These are phyloP conservation scores for Heteromyza rotundicornis DNA, from an alignment of 2,888 invertebrate genomes.

Conservation along the genomic window DNA sequence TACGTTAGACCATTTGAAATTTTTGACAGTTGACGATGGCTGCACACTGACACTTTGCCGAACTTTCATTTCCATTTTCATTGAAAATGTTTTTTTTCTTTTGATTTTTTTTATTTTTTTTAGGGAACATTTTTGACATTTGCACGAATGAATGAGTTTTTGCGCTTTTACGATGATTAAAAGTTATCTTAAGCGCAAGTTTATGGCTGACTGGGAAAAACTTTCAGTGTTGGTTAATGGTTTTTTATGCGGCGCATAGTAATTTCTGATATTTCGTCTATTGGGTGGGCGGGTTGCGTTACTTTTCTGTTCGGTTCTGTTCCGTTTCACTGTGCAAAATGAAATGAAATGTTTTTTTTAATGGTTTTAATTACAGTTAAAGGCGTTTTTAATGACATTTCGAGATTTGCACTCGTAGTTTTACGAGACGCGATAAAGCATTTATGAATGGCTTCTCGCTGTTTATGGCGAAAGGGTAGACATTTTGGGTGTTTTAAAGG, in stretches of 20 bases:
- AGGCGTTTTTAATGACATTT: conserved; percentile 33
- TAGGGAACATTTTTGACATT: not conserved
- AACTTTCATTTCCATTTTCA: not conserved
- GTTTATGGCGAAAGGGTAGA: no score
- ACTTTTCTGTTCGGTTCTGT: no score
- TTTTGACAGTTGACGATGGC: not conserved
- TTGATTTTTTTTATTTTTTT: not conserved
- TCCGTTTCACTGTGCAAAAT: no score
- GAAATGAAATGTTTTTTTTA: conserved; percentile 33
- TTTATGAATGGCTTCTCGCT: conserved; percentile 4
- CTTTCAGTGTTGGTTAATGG: not conserved
- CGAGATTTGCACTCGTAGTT: conserved; percentile 26
- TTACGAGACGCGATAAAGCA: conserved; percentile 5
- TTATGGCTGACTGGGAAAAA: conserved; percentile 35
- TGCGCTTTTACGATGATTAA: conserved; percentile 46
- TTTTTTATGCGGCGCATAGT: not conserved
- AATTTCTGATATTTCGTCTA: not conserved
- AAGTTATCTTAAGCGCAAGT: conserved; percentile 49
- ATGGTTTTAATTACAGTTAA: conserved; percentile 36
- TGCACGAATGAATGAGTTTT: not conserved
- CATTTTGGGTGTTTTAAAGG: no score
- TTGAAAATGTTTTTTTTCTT: not conserved
- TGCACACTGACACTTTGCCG: not conserved
- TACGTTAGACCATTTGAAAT: no score
- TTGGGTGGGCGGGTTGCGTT: no score